Conservation (phyloP, 2,113 vertebrate genomes). For the Ceyx margarethae region DNA sequence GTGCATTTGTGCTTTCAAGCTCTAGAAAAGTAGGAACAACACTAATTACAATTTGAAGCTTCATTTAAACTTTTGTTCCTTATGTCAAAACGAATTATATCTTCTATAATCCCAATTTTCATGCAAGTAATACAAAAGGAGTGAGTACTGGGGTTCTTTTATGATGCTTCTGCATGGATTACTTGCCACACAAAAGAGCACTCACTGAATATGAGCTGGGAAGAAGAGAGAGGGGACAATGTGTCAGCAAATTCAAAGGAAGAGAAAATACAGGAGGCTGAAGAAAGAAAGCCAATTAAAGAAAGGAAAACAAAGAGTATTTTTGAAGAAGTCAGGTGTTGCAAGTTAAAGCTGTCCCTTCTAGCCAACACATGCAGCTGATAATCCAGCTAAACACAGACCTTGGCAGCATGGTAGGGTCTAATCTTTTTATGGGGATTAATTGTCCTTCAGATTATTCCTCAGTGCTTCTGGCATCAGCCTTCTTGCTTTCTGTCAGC, state of each 20-base stretch:
- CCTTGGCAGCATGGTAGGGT: not conserved
- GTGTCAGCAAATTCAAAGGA: slow-evolving; percentile 14
- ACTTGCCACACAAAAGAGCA: slow-evolving; percentile 24
- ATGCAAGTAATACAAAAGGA: slow-evolving; percentile 6
- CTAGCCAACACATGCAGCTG: not conserved
- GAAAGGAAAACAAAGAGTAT: slow-evolving; percentile 36
- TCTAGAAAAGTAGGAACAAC: not conserved
- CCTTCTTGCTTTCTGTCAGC: slow-evolving; percentile 15
- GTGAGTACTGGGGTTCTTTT: slow-evolving; percentile 7
- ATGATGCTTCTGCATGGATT: slow-evolving; percentile 2
- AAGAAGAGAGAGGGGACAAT: not conserved
- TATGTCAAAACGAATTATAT: slow-evolving; percentile 7
- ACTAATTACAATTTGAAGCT: not conserved
- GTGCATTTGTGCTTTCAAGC: not conserved
- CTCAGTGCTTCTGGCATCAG: not conserved
- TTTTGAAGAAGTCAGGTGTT: slow-evolving; percentile 56
- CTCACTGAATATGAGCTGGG: not conserved
- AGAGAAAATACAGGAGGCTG: not conserved
- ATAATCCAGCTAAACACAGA: slow-evolving; percentile 44
- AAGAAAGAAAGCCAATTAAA: slow-evolving; percentile 34
- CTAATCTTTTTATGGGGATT: slow-evolving; percentile 59
- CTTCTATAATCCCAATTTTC: slow-evolving; percentile 40
- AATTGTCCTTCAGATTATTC: slow-evolving; percentile 46
- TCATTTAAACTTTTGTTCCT: slow-evolving; percentile 17
- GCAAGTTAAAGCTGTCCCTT: slow-evolving; percentile 48